A percentile compares a stretch with the other conserved stretches of the same genome.
These are phyloP conservation scores for Drosophila mayri DNA, from an alignment of 1,140 invertebrate genomes.

Conservation along the genomic window DNA sequence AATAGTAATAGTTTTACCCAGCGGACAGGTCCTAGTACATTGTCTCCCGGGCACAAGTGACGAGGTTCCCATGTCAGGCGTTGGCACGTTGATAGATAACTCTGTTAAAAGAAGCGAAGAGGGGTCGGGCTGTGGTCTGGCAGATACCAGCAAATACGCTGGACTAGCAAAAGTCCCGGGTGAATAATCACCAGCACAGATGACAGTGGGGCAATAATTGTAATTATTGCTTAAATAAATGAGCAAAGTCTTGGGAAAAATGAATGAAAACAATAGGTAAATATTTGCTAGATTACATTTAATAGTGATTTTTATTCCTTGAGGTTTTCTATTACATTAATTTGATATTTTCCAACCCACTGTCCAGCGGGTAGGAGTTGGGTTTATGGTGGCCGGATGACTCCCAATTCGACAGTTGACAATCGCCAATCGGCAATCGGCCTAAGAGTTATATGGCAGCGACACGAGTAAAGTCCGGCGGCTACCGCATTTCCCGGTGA, in stretches of 20 bases:
- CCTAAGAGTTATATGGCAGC: slow-evolving; percentile 34
- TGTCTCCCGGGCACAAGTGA: slow-evolving; percentile 52
- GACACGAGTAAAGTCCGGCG: slow-evolving; percentile 42
- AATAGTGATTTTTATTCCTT: too few species aligned
- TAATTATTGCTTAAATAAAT: background rate
- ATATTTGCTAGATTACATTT: background rate
- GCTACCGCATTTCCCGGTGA: slow-evolving; percentile 48
- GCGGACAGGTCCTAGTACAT: background rate
- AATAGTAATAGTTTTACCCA: background rate
- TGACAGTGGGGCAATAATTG: slow-evolving; percentile 19
- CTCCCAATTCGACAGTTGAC: slow-evolving; percentile 32
- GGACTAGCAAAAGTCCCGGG: slow-evolving; percentile 39
- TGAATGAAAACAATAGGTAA: background rate
- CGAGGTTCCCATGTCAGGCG: slow-evolving; percentile 70
- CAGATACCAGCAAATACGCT: slow-evolving; percentile 55
- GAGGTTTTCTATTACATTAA: background rate
- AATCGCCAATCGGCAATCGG: slow-evolving; percentile 38
- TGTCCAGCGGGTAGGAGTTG: slow-evolving; percentile 1
- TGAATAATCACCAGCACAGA: slow-evolving; percentile 47
- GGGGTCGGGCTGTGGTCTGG: slow-evolving; percentile 42
- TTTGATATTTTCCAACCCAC: background rate
- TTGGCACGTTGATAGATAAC: slow-evolving; percentile 56
- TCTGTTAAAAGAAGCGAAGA: slow-evolving; percentile 21
- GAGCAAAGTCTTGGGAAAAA: background rate
- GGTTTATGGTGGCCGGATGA: slow-evolving; percentile 8